Percentiles rank a stretch among this genome's conserved stretches.
These are phyloP conservation scores for Tolmerus cingulatus DNA, from an alignment of 2,888 invertebrate species.

Conservation along the genomic window DNA sequence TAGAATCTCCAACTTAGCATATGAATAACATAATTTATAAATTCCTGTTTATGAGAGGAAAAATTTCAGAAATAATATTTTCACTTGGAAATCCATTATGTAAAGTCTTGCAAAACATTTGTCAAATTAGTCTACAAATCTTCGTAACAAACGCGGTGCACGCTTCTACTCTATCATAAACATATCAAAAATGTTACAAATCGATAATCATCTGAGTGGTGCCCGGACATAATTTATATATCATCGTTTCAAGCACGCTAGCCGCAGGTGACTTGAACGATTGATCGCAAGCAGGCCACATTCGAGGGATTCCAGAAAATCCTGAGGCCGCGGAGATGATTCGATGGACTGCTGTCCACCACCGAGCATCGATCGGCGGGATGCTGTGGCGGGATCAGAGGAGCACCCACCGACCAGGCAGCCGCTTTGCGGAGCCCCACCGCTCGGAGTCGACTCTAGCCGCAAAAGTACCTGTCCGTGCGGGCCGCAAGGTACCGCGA, in stretches of 20 bases:
- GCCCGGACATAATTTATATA: slow-evolving; percentile 37
- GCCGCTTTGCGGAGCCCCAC: background rate
- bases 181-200: slow-evolving; percentile 43
- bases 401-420: background rate
- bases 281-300: background rate
- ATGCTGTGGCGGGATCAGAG: background rate
- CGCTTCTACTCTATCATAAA: slow-evolving; percentile 24
- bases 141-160: background rate
- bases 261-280: slow-evolving; percentile 42
- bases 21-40: background rate
- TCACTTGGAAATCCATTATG: background rate
- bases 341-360: background rate
- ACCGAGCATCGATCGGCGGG: background rate
- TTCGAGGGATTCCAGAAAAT: background rate
- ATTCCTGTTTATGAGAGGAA: background rate
- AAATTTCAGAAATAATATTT: background rate
- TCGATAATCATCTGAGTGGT: slow-evolving; percentile 38
- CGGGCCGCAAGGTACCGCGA: background rate
- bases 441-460: background rate
- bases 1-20: background rate
- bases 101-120: background rate
- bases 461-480: slow-evolving; percentile 12
- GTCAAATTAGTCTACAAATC: slow-evolving; percentile 1
- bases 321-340: background rate
- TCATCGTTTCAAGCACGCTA: slow-evolving; percentile 41